Evolutionary conservation across 1,140 invertebrate genomes (phyloP), one percentile per base, ranked within the genome.

Genomic region (Cydia amplana): DNA sequence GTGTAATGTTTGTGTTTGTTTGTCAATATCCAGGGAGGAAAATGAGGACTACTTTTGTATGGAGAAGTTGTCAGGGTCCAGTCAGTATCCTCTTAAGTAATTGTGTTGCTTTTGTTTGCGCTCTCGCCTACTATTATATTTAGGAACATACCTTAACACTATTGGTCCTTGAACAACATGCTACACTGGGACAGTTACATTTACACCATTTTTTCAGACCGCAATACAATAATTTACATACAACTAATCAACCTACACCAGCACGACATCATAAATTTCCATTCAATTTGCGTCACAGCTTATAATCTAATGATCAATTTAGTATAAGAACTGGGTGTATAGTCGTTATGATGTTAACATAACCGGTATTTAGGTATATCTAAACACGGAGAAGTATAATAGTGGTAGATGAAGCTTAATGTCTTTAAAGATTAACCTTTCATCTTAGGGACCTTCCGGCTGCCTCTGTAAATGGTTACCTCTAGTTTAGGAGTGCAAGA

Each of bases 291-390:
- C 51, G 51, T 55, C 51, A 55, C 51, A 18, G n/a, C n/a, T 55
- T 18, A 55, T 55, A 55, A 55, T 18, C 51, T 55, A 55, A 55
- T 55, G 51, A 55, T 55, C 51, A 55, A 55, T 55, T 55, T 55
- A 55, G 51, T 55, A 55, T 55, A n/a, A 4, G 51, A 46, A 55
- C 51, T 55, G 51, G 51, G n/a, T 18, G 51, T 18, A 18, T 18
- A 18, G 51, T 55, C 51, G 51, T 55, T 55, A 55, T 55, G 51
- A 55, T 55, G 51, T 55, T 55, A 7, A n/a, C 51, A 55, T 55
- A 55, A 55, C 51, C 51, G 51, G 51, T 55, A 55, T 55, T 55
- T 55, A 55, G n/a, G n/a, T 55, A 55, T 32, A 32, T 32, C 4
- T 2, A 18, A 18, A 76, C 43, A 46, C 43, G 43, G 43, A 16